Conservation (phyloP, 2,888 invertebrate species). For the Pantelozetes paolii region DNA sequence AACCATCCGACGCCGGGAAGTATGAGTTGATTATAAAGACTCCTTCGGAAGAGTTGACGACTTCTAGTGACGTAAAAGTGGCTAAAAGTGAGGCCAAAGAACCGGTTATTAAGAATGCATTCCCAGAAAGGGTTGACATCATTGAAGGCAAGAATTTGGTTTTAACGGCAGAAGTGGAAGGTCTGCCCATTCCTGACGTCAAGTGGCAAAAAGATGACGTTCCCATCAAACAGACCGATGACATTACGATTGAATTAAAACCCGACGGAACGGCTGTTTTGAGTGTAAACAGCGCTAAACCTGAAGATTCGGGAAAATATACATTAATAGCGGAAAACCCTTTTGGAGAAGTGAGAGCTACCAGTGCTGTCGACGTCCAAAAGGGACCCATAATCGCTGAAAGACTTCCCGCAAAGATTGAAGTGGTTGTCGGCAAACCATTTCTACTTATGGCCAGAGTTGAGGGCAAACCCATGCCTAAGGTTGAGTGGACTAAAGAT, state of each 20-base stretch:
- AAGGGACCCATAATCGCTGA: slow-evolving; percentile 58
- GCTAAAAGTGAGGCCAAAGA: neutral
- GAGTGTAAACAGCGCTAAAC: slow-evolving; percentile 57
- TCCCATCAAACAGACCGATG: neutral
- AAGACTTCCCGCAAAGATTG: slow-evolving; percentile 55
- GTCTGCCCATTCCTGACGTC: slow-evolving; percentile 80
- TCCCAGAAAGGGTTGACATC: slow-evolving; percentile 42
- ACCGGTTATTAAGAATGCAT: slow-evolving; percentile 62
- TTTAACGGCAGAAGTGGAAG: slow-evolving; percentile 78
- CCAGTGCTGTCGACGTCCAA: slow-evolving; percentile 14
- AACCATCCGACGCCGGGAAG: slow-evolving; percentile 71
- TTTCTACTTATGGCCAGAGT: slow-evolving; percentile 76
- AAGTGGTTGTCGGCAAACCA: slow-evolving; percentile 61
- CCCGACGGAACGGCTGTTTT: slow-evolving; percentile 48
- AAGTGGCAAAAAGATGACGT: slow-evolving; percentile 60
- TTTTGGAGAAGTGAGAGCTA: slow-evolving; percentile 26
- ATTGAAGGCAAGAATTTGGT: slow-evolving; percentile 66
- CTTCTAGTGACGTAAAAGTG: slow-evolving; percentile 18
- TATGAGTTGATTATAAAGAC: slow-evolving; percentile 62
- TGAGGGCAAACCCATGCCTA: slow-evolving; percentile 85
- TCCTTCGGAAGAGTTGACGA: neutral
- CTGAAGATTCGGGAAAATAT: slow-evolving; percentile 78
- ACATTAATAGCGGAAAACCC: slow-evolving; percentile 57
- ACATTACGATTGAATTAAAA: slow-evolving; percentile 33
- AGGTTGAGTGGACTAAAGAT: slow-evolving; percentile 64